Conservation (phyloP, 2,113 vertebrate species). For the Oncorhynchus clarkii region DNA sequence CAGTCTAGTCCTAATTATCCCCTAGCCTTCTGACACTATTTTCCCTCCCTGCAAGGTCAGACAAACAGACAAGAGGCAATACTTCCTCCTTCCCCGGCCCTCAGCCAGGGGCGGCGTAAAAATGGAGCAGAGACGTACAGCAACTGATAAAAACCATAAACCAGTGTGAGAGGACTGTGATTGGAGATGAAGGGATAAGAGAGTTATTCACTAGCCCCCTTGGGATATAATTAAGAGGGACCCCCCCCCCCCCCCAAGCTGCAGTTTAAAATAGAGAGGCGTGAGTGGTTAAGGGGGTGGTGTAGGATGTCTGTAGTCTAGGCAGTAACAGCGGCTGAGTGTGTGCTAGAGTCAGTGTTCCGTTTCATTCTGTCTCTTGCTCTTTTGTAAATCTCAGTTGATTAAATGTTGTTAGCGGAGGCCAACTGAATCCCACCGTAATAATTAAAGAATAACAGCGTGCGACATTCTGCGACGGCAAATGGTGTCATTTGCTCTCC, state of each 20-base stretch:
- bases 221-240: too few species aligned
- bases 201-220: too few species aligned
- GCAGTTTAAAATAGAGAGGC: slow-evolving; percentile 1
- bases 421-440: slow-evolving; percentile 61
- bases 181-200: too few species aligned
- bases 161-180: too few species aligned
- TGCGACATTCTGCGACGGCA: slow-evolving; percentile 71
- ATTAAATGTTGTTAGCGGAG: slow-evolving; percentile 77
- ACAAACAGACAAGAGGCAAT: too few species aligned
- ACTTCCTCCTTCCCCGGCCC: too few species aligned
- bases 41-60: too few species aligned
- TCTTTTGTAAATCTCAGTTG: slow-evolving; percentile 61
- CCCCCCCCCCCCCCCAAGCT: neutral
- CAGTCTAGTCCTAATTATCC: slow-evolving; percentile 92
- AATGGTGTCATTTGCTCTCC: slow-evolving; percentile 80
- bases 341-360: slow-evolving; percentile 26
- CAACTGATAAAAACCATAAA: too few species aligned
- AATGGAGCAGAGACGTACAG: too few species aligned
- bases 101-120: too few species aligned
- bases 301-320: slow-evolving; percentile 6
- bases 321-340: slow-evolving; percentile 19
- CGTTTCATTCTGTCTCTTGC: slow-evolving; percentile 61
- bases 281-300: neutral
- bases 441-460: slow-evolving; percentile 86
- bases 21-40: slow-evolving; percentile 66